Conservation (phyloP, 1,140 invertebrate genomes). For the Ostrea denselamellosa region DNA sequence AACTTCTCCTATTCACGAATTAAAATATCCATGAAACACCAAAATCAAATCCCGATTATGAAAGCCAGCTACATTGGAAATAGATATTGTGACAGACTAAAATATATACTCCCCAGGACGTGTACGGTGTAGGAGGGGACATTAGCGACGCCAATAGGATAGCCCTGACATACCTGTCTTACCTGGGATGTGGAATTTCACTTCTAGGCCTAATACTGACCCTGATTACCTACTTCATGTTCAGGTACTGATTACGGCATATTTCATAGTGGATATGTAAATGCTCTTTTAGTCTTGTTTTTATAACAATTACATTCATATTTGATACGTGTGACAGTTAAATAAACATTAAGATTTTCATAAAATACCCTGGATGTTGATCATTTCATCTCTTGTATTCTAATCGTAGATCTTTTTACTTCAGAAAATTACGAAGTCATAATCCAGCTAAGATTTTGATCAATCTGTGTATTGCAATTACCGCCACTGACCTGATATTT, state of each 20-base stretch:
- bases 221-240: slow-evolving; percentile 80
- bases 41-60: no score
- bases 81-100: no score
- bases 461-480: slow-evolving; percentile 70
- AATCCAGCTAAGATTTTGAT: slow-evolving; percentile 74
- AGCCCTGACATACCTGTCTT: slow-evolving; percentile 80
- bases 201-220: slow-evolving; percentile 77
- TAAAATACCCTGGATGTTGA: no score
- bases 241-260: slow-evolving; percentile 74
- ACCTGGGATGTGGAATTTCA: slow-evolving; percentile 80
- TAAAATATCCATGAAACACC: no score
- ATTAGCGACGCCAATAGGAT: slow-evolving; percentile 67
- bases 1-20: no score
- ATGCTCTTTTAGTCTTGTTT: no score
- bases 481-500: slow-evolving; percentile 68
- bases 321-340: no score
- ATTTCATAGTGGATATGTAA: neutral
- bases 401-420: slow-evolving; percentile 30
- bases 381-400: no score
- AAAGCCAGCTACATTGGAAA: no score
- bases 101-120: slow-evolving; percentile 62
- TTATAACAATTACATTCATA: no score
- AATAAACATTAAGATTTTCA: no score
- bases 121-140: slow-evolving; percentile 59
- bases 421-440: slow-evolving; percentile 68